Conservation (phyloP, 1,140 invertebrate genomes). For the Macrocentrus cingulum region DNA sequence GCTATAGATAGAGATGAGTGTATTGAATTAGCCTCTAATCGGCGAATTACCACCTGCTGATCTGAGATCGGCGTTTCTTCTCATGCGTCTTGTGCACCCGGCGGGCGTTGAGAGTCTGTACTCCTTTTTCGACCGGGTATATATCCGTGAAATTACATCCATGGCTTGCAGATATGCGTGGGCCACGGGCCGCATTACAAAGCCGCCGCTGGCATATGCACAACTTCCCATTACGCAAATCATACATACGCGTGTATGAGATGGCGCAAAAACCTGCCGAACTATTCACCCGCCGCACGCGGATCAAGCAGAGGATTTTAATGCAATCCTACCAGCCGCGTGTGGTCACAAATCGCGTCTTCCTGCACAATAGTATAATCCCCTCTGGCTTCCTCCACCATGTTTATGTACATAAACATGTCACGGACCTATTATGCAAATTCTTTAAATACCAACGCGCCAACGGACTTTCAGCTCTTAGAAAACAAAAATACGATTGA, state of each 20-base stretch:
- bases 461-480: constrained; percentile 29
- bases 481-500: too few relatives aligned
- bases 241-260: constrained; percentile 15
- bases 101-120: too few relatives aligned
- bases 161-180: too few relatives aligned
- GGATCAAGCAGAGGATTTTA: constrained; percentile 21
- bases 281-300: constrained; percentile 39
- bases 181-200: not conserved
- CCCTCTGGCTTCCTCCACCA: constrained; percentile 20
- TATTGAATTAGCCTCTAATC: constrained; percentile 7
- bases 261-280: too few relatives aligned
- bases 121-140: too few relatives aligned
- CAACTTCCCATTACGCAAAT: constrained; percentile 22
- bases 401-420: constrained; percentile 51
- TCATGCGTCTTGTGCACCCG: too few relatives aligned
- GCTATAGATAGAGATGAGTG: not conserved
- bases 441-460: constrained; percentile 53
- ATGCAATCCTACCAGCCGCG: constrained; percentile 22
- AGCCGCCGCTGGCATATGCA: not conserved
- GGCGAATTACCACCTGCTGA: constrained; percentile 5
- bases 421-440: constrained; percentile 54
- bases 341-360: constrained; percentile 50
- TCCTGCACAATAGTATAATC: constrained; percentile 50
- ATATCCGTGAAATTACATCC: too few relatives aligned
- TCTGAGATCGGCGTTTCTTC: not conserved